Conservation (phyloP, 2,113 vertebrate species). For the Uropsilus gracilis region DNA sequence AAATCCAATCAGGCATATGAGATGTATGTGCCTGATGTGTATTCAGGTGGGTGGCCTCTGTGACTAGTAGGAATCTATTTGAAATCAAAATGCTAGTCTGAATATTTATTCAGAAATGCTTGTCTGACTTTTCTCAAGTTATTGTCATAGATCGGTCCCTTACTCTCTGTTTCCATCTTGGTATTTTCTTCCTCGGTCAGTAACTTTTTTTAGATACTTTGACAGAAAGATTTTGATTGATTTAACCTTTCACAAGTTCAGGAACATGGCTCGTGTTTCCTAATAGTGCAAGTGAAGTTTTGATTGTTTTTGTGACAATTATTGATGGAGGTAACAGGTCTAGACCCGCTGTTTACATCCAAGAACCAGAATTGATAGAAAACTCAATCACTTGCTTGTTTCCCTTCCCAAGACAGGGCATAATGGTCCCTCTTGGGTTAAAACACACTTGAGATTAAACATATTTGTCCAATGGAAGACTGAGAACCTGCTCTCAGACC, state of each 20-base stretch:
- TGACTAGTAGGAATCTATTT: constrained; percentile 20
- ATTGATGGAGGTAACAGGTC: not conserved
- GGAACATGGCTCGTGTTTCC: not conserved
- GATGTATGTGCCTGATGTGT: not conserved
- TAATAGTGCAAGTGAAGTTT: not conserved
- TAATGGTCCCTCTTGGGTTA: not conserved
- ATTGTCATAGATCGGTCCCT: not conserved
- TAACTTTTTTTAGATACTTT: not conserved
- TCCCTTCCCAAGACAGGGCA: not conserved
- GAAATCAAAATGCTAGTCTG: not conserved
- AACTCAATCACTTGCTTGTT: not conserved
- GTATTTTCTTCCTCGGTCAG: not conserved
- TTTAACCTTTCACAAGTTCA: not conserved
- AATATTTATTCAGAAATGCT: not conserved
- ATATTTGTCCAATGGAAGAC: too few relatives aligned
- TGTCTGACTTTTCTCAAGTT: not conserved
- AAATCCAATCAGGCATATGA: not conserved
- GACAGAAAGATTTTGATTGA: not conserved
- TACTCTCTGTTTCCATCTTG: not conserved
- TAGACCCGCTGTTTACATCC: not conserved
- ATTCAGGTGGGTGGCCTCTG: not conserved
- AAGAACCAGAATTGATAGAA: not conserved
- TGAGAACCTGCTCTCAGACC: not conserved
- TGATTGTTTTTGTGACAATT: not conserved
- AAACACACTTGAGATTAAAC: not conserved